Conservation (phyloP, 2,888 invertebrate genomes). For the Melangyna quadrimaculata region DNA sequence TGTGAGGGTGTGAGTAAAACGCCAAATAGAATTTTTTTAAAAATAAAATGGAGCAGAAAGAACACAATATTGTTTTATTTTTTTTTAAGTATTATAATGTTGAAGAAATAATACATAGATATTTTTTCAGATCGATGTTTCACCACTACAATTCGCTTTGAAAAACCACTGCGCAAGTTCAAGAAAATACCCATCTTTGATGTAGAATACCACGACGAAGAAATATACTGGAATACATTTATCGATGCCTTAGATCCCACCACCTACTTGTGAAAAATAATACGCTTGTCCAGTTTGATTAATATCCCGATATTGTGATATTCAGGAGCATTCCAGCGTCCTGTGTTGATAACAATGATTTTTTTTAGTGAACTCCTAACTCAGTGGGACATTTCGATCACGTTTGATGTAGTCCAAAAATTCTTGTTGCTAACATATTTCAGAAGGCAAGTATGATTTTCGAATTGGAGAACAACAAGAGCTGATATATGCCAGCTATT, state of each 20-base stretch:
- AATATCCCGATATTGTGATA: conserved; percentile 95
- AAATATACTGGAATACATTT: conserved; percentile 88
- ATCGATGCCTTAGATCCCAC: conserved; percentile 89
- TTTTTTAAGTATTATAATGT: no score
- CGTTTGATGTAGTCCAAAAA: conserved; percentile 94
- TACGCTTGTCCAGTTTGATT: conserved; percentile 92
- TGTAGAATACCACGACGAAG: conserved; percentile 91
- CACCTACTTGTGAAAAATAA: conserved; percentile 89
- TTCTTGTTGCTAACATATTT: conserved; percentile 93
- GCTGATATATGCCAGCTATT: conserved; percentile 87
- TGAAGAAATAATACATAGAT: no score
- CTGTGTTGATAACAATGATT: conserved; percentile 87
- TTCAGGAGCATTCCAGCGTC: conserved; percentile 89
- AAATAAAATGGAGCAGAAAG: no score
- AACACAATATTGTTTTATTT: no score
- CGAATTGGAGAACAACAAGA: conserved; percentile 87
- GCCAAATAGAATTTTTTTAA: no score
- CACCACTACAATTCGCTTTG: no score
- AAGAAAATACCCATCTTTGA: conserved; percentile 87
- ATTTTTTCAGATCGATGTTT: no score
- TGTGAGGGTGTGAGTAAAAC: no score
- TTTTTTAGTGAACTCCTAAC: conserved; percentile 88
- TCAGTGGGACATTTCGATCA: conserved; percentile 89
- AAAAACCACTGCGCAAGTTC: conserved; percentile 74
- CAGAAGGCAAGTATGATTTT: conserved; percentile 86